phyloP scores from a whole-genome alignment of 1,140 invertebrate genomes.

The Plutomurus gul region DNA sequence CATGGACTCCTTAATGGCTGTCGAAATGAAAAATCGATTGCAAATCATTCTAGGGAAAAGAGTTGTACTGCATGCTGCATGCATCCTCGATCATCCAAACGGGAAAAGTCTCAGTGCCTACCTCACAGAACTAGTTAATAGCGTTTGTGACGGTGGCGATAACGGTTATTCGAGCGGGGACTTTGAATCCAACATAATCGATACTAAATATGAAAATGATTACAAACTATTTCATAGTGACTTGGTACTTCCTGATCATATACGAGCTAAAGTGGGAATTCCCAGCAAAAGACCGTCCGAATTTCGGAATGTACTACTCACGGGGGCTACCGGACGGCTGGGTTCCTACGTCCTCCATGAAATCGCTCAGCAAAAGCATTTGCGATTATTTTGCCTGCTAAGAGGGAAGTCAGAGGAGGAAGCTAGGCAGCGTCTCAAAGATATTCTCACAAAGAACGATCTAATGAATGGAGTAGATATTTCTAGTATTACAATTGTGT shows the following conservation, averaged over 20 bases:
- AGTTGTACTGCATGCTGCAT: not conserved
- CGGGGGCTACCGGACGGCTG: slow-evolving; percentile 27
- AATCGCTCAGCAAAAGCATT: not conserved
- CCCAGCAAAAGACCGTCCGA: not conserved
- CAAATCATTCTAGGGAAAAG: not conserved
- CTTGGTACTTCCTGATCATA: not conserved
- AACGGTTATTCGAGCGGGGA: not conserved
- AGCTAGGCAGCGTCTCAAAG: not conserved
- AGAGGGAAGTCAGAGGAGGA: not conserved
- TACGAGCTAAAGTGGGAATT: not conserved
- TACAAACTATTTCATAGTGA: not conserved
- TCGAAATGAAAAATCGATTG: slow-evolving; percentile 3
- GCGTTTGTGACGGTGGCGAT: not conserved
- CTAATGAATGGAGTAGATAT: not conserved
- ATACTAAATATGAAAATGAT: not conserved
- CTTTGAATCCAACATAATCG: not conserved
- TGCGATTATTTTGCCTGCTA: not conserved
- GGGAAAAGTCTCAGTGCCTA: not conserved
- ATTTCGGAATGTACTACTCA: not conserved
- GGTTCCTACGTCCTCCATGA: slow-evolving; percentile 31
- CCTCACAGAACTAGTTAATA: not conserved
- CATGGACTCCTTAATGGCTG: slow-evolving; percentile 4
- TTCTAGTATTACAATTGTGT: not conserved
- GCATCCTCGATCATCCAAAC: not conserved
- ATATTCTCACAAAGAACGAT: not conserved